Base-by-base conservation (phyloP, 2,888 invertebrate genomes). In the Acronicta aceris region DNA sequence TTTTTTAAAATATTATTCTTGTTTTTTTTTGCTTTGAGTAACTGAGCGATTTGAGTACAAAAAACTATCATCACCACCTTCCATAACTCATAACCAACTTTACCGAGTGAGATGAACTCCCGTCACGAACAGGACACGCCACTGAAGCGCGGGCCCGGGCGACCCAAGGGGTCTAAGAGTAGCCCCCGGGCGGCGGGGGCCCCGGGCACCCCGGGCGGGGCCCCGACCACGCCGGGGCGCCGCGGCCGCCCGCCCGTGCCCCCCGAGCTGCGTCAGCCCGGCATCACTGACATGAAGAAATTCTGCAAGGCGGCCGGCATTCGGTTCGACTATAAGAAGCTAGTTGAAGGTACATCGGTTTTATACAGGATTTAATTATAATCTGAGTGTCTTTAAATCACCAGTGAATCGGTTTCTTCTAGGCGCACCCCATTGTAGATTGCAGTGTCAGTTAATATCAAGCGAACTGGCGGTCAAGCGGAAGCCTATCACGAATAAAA, bases 221-320 rank as follows among this genome's bases (percentile, higher is more conserved):
- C 74, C 10, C 64, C 75, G 56, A 66, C 70, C 64, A 56, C 81
- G 33, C 79, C 81, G 41, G 88, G 89, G 15, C 72, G 85, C 55
- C 90, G 93, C 47, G 94, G 94, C 61, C 84, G 93, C 1, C 94
- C 94, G 54, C 93, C 93, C 65, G 93, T 93, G 63, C 93, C 94
- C 60, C 91, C 89, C 15, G 94, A 93, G 79, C 84, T 92, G 70
- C 81, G 94, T 5, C 88, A 89, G 76, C 94, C 94, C 6, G 95
- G 95, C 53, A 93, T 95, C 81, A 94, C 93, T 0, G 94, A 94
- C 38, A 93, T 95, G 93, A 95, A 94, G 89, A 92, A 91, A 80
- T 94, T 93, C 88, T 93, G 94, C 83, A 95, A 95, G 68, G 91
- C 93, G 0, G 95, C 95, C 41, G 95, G 95, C 2, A 90, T 95